Conservation (phyloP, 2,797 vertebrate species). For the Epinephelus malabaricus region DNA sequence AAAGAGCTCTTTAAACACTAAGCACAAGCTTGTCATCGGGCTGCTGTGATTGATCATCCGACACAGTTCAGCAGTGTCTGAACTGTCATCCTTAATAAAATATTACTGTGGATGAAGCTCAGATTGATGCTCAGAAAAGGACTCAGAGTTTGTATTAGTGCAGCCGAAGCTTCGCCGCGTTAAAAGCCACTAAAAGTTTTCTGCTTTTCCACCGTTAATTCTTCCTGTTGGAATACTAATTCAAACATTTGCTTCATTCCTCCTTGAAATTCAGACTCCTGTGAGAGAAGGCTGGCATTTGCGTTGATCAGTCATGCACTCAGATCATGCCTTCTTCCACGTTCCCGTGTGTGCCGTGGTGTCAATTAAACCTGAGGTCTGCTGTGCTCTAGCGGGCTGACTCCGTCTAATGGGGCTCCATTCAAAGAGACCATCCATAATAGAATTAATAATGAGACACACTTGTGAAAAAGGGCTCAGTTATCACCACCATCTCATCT, state of each 20-base stretch:
- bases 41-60: slow-evolving; percentile 51
- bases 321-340: slow-evolving; percentile 55
- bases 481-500: slow-evolving; percentile 55
- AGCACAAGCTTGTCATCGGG: slow-evolving; percentile 46
- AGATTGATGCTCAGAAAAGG: background rate
- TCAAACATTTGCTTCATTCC: slow-evolving; percentile 52
- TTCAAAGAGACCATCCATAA: slow-evolving; percentile 64
- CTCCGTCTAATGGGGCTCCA: slow-evolving; percentile 64
- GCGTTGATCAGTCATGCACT: slow-evolving; percentile 66
- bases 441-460: slow-evolving; percentile 76
- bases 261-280: slow-evolving; percentile 37
- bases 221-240: slow-evolving; percentile 52
- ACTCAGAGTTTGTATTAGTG: background rate
- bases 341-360: slow-evolving; percentile 55
- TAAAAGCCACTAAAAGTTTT: background rate
- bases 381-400: slow-evolving; percentile 58
- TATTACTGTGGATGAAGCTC: slow-evolving; percentile 6
- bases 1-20: slow-evolving; percentile 53
- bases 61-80: slow-evolving; percentile 38
- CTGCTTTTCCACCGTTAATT: slow-evolving; percentile 7
- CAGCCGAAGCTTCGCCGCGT: background rate
- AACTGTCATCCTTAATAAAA: slow-evolving; percentile 43
- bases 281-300: slow-evolving; percentile 66
- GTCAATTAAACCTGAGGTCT: slow-evolving; percentile 78
- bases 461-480: slow-evolving; percentile 34